These are phyloP conservation scores for Nezara viridula DNA, from an alignment of 2,888 invertebrate species.

Conservation along the genomic window DNA sequence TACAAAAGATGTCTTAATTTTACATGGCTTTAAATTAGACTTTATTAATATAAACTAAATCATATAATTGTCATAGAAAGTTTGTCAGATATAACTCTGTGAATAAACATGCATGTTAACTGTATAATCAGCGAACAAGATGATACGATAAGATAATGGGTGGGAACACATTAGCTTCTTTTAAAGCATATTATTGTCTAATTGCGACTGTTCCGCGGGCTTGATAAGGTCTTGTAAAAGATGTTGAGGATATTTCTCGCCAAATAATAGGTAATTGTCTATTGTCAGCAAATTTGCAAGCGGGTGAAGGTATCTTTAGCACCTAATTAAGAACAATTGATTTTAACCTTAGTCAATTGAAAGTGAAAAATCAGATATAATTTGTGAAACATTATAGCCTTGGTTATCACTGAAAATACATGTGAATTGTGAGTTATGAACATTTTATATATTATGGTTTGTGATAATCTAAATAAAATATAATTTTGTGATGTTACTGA, in stretches of 20 bases:
- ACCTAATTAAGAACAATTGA: constrained; percentile 2
- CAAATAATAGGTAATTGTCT: not conserved
- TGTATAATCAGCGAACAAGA: not conserved
- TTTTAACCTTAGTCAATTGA: not conserved
- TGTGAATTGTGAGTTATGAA: too few relatives aligned
- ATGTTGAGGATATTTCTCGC: not conserved
- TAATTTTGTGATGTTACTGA: too few relatives aligned
- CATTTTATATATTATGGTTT: too few relatives aligned
- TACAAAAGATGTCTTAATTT: too few relatives aligned
- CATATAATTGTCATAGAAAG: not conserved
- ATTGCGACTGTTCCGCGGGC: not conserved
- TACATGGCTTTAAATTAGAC: too few relatives aligned
- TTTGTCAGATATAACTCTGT: not conserved
- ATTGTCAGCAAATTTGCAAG: not conserved
- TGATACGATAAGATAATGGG: not conserved
- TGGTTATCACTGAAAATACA: too few relatives aligned
- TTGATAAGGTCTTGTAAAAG: constrained; percentile 14
- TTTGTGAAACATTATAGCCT: too few relatives aligned
- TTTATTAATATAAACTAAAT: too few relatives aligned
- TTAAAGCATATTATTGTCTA: not conserved
- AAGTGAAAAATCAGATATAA: not conserved
- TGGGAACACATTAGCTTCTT: not conserved
- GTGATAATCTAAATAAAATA: too few relatives aligned
- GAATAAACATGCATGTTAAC: not conserved
- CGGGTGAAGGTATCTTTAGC: too few relatives aligned